Evolutionary conservation across 2,113 vertebrate genomes (phyloP).

Genomic region (Chauna torquata): DNA sequence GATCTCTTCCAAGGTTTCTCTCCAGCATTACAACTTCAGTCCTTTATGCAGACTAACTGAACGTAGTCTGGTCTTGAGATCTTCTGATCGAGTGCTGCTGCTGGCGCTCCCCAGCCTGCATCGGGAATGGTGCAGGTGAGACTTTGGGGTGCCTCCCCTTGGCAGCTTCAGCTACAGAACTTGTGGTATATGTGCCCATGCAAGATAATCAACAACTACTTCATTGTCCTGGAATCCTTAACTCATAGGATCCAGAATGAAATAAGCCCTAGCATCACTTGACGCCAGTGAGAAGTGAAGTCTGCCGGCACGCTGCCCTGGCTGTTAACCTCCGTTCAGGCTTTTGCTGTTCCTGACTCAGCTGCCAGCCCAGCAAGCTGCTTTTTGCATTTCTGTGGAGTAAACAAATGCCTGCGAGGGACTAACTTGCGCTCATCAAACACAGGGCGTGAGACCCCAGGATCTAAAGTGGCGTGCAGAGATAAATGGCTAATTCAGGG

Average conservation of each 20-base stretch:
- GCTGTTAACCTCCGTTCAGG: not conserved
- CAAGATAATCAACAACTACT: slow-evolving; percentile 29
- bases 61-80: not conserved
- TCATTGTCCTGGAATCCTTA: slow-evolving; percentile 63
- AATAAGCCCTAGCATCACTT: not conserved
- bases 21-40: not conserved
- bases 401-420: not conserved
- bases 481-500: not conserved
- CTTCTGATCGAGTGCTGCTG: not conserved
- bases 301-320: not conserved
- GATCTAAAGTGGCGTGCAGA: not conserved
- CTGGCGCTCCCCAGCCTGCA: not conserved
- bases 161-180: not conserved
- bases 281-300: not conserved
- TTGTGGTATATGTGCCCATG: not conserved
- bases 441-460: not conserved
- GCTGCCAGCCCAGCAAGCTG: not conserved
- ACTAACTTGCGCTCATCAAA: not conserved
- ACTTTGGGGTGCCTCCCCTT: not conserved
- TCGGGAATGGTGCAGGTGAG: not conserved
- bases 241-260: slow-evolving; percentile 30
- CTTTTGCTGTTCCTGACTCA: not conserved
- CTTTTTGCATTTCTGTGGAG: not conserved
- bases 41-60: not conserved
- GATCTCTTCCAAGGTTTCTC: not conserved